Evolutionary conservation across 2,113 vertebrate genomes (phyloP).

Genomic region (Siniperca chuatsi): DNA sequence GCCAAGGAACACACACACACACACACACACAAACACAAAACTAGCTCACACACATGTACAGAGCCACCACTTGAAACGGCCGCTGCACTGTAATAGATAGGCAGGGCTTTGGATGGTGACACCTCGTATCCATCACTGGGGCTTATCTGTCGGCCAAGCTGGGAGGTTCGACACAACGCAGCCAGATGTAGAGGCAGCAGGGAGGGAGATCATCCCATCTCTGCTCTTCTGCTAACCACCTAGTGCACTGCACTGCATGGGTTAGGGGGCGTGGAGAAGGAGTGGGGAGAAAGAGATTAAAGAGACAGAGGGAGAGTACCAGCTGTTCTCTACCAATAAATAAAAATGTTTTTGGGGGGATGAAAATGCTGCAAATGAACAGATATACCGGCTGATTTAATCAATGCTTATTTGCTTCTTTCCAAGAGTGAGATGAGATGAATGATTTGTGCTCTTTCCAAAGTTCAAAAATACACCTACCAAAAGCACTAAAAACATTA

Average conservation of each 20-base stretch:
- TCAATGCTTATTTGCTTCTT: not conserved
- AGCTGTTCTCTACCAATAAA: conserved; percentile 18
- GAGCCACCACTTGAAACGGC: conserved; percentile 62
- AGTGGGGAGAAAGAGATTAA: not conserved
- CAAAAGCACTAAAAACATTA: not conserved
- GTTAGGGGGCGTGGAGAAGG: not conserved
- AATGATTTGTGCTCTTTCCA: not conserved
- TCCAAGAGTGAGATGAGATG: not conserved
- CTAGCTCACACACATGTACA: conserved; percentile 18
- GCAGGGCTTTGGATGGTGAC: conserved; percentile 69
- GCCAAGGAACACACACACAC: conserved; percentile 36
- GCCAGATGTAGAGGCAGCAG: conserved; percentile 66
- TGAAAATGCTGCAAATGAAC: conserved; percentile 2
- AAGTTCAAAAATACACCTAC: not conserved
- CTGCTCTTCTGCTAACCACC: conserved; percentile 28
- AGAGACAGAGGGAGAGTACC: conserved; percentile 12
- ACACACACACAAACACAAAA: conserved; percentile 9
- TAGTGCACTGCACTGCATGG: not conserved
- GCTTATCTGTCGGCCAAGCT: conserved; percentile 68
- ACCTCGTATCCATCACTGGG: conserved; percentile 77
- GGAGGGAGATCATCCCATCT: conserved; percentile 4
- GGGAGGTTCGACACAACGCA: conserved; percentile 64
- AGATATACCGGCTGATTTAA: not conserved
- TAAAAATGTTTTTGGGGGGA: not conserved
- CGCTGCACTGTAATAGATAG: conserved; percentile 62